These are phyloP conservation scores for Carposina sasakii DNA, from an alignment of 1,140 invertebrate species.

Conservation along the genomic window DNA sequence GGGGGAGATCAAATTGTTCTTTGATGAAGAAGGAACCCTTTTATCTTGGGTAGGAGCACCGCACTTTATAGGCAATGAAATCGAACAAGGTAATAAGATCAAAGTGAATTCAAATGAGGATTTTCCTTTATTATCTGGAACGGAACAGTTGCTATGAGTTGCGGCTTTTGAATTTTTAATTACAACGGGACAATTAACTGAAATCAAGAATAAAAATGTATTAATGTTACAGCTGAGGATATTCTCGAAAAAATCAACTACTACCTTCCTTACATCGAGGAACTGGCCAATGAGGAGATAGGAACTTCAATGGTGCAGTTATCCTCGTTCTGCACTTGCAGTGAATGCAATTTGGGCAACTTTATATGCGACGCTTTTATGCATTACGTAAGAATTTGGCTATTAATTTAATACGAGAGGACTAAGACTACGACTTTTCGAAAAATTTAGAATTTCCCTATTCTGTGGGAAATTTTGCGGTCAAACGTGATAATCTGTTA, in stretches of 20 bases:
- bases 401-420: too few relatives aligned
- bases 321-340: slow-evolving; percentile 71
- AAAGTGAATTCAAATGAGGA: too few relatives aligned
- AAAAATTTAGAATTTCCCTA: too few relatives aligned
- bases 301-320: slow-evolving; percentile 75
- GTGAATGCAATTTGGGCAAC: slow-evolving; percentile 85
- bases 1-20: slow-evolving; percentile 81
- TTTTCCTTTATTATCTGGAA: too few relatives aligned
- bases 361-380: slow-evolving; percentile 83
- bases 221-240: slow-evolving; percentile 47
- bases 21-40: slow-evolving; percentile 81
- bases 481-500: too few relatives aligned
- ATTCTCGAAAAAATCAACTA: slow-evolving; percentile 72
- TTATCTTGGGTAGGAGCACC: slow-evolving; percentile 80
- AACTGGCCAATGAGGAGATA: slow-evolving; percentile 67
- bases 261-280: slow-evolving; percentile 75
- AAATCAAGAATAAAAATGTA: neutral
- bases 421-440: too few relatives aligned
- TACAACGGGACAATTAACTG: too few relatives aligned
- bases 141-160: too few relatives aligned
- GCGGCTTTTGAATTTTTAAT: too few relatives aligned
- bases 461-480: too few relatives aligned
- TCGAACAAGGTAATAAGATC: slow-evolving; percentile 74
- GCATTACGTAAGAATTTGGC: slow-evolving; percentile 64
- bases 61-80: slow-evolving; percentile 77